Evolutionary conservation across 2,888 invertebrate species (phyloP).

Genomic region (Polydrusus tereticollis): DNA sequence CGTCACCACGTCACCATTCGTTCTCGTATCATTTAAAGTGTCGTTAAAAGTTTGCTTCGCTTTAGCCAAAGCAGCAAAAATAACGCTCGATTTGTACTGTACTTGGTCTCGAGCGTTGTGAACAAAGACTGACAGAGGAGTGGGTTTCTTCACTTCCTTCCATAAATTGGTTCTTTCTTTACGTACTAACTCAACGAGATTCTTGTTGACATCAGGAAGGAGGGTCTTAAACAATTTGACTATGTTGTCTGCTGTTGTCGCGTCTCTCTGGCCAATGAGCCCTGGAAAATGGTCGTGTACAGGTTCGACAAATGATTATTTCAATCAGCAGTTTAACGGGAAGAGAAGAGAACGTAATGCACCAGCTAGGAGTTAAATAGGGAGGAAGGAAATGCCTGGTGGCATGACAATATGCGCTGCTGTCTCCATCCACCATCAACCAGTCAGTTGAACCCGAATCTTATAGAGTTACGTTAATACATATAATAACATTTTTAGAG

Average conservation of each 20-base stretch:
- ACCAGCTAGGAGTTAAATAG: no score
- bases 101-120: constrained; percentile 64
- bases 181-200: constrained; percentile 58
- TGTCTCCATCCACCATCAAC: no score
- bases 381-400: no score
- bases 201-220: constrained; percentile 60
- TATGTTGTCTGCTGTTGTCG: constrained; percentile 56
- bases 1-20: constrained; percentile 63
- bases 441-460: no score
- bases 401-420: no score
- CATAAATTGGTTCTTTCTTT: constrained; percentile 56
- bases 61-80: constrained; percentile 68
- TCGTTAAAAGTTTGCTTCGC: constrained; percentile 69
- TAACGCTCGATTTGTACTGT: constrained; percentile 67
- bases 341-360: background rate
- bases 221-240: constrained; percentile 57
- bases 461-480: no score
- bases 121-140: constrained; percentile 73
- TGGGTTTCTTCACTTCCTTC: constrained; percentile 67
- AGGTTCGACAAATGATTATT: no score
- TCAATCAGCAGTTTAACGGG: no score
- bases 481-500: no score
- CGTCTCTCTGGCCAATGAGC: constrained; percentile 57
- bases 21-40: constrained; percentile 58
- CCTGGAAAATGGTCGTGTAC: constrained; percentile 35